Base-by-base conservation (phyloP, 2,888 invertebrate species). In the Coelogynopora nodosa region DNA sequence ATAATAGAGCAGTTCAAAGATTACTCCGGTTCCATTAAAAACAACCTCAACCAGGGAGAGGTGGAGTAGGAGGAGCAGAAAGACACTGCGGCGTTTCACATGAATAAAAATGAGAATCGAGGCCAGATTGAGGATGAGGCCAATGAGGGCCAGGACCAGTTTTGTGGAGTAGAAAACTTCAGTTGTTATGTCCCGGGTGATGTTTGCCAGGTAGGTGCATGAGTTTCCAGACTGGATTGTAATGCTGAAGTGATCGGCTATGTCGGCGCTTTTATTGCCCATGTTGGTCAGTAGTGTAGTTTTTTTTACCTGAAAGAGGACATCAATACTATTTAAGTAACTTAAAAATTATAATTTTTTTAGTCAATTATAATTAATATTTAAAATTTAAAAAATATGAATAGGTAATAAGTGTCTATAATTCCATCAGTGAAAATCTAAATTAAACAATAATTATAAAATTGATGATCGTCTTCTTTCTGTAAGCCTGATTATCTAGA, bases 1-100 rank as follows among this genome's bases (percentile, higher is more conserved):
- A 23, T 49, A 86, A 29, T 86, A 86, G 28, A 86, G 86, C 18
- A 86, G 2, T 27, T 86, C 86, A 67, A 86, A 86, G 28, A 67
- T 86, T 27, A 86, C 85, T 0, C 86, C 86, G 10, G 85, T 31
- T 0, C 27, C 13, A 23, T 30, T 31, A 67, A 86, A 86, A 23
- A 49, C 67, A 18, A 86, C 86, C 26, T 86, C 86, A 23, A 85
- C 67, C 26, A 27, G 2, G 13, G 85, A 86, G 26, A 86, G 31
- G 31, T 86, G 86, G 23, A 86, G 31, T 18, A 86, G 67, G 86
- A 86, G 30, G 27, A 49, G 85, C 23, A 86, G 29, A 49, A 86
- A 86, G 31, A 31, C 30, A 31, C 86, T 86, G 18, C 85, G 86
- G 0, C 30, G 31, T 67, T 86, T 31, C 18, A 86, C 30, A 0